Evolutionary conservation across 2,113 vertebrate species (phyloP), one percentile per base, ranked within the genome.

Genomic region (Procavia capensis): DNA sequence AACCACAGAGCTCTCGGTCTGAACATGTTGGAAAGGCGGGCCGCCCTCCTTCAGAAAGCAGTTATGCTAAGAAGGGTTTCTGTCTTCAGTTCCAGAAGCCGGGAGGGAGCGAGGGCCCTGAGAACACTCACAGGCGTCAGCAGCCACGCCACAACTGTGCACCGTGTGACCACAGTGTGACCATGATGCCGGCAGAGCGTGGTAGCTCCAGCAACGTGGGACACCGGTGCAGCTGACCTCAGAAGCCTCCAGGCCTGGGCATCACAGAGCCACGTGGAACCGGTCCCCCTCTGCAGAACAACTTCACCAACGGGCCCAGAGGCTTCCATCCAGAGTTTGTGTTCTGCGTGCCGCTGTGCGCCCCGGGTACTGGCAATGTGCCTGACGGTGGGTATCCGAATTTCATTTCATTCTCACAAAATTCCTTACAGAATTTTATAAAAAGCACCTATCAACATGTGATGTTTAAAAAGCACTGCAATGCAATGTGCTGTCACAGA

Each of bases 241-340:
- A 36, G 34, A 36, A n/a, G 20, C n/a, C 57, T 13, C n/a, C 68
- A 70, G 29, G 3, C 27, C 63, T 14, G 29, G 5, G 10, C 20
- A 66, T 34, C 27, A 59, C 57, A 22, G 9, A 59, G 57, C 29
- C 63, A 13, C 29, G 4, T 9, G 63, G 70, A 63, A 61, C 61
- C 85, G 92, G 47, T 34, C 17, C 57, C 29, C 24, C n/a, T 81
- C 79, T 59, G 79, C 50, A 97, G 94, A 97, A 98, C 98, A 97
- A 97, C 95, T 96, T 96, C 22, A 96, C 96, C 86, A 13, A 95
- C 90, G 98, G 96, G 96, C 93, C 97, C 91, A 91, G 72, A 85
- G 16, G 63, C 54, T 82, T 84, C 25, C 45, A 17, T 10, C 70
- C 11, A 3, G 1, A 57, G 39, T 43, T 25, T 22, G 43, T 19